A percentile compares a stretch with the other conserved stretches of the same genome.
These are phyloP conservation scores for Dinoponera quadriceps DNA, from an alignment of 1,140 invertebrate genomes.

Conservation along the genomic window DNA sequence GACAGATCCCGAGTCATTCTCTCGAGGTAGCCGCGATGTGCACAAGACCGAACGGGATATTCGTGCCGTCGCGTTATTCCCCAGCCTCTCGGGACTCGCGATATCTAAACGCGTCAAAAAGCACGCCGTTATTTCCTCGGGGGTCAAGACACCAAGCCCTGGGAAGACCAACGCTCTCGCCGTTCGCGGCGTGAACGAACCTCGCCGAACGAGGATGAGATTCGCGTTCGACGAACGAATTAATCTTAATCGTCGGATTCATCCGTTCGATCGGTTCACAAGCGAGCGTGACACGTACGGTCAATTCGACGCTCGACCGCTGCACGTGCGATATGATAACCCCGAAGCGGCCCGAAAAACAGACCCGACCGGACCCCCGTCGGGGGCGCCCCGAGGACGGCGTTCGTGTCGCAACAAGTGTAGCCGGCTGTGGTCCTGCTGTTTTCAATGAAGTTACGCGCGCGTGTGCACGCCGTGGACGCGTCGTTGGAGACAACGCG, in stretches of 20 bases:
- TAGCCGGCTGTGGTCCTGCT: not conserved
- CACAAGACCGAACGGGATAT: not conserved
- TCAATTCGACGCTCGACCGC: too few relatives aligned
- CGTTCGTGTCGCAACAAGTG: constrained; percentile 42
- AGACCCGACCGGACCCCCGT: too few relatives aligned
- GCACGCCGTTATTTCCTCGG: not conserved
- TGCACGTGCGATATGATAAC: too few relatives aligned
- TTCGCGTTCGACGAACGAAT: too few relatives aligned
- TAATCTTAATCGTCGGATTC: too few relatives aligned
- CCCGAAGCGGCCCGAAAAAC: too few relatives aligned
- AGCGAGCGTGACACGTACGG: not conserved
- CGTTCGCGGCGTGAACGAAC: too few relatives aligned
- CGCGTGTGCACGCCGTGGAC: constrained; percentile 14
- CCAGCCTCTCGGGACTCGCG: not conserved
- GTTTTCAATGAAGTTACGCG: constrained; percentile 7
- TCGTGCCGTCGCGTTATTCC: not conserved
- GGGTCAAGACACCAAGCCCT: not conserved
- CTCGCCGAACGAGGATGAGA: too few relatives aligned
- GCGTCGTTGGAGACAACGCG: constrained; percentile 9
- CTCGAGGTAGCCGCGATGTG: not conserved
- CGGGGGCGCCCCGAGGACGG: not conserved
- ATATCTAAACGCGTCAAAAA: not conserved
- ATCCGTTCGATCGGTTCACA: too few relatives aligned
- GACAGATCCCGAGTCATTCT: not conserved
- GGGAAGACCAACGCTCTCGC: too few relatives aligned